phyloP scores from a whole-genome alignment of 2,888 invertebrate species.

The Melanargia galathea region DNA sequence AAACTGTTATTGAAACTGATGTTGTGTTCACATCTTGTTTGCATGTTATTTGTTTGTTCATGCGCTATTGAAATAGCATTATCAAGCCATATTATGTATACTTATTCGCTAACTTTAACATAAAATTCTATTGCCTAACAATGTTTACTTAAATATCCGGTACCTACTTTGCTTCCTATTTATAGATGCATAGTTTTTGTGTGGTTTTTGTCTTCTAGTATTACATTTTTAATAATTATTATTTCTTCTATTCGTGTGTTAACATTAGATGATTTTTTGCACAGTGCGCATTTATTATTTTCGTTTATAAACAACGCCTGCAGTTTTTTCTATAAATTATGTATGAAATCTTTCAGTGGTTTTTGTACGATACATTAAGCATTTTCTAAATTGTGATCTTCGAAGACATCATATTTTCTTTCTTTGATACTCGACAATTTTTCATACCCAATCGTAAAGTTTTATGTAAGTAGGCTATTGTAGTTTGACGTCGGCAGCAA shows the following conservation, averaged over 20 bases:
- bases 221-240: too few species aligned
- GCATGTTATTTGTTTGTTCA: slow-evolving; percentile 12
- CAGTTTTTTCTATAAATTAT: neutral
- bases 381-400: neutral
- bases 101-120: neutral
- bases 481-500: slow-evolving; percentile 3
- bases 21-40: slow-evolving; percentile 27
- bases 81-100: neutral
- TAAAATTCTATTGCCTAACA: neutral
- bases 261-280: neutral
- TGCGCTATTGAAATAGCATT: neutral
- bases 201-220: too few species aligned
- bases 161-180: too few species aligned
- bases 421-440: slow-evolving; percentile 6
- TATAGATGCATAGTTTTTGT: too few species aligned
- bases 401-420: neutral
- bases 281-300: neutral
- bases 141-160: neutral
- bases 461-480: neutral
- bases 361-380: neutral
- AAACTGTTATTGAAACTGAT: slow-evolving; percentile 43
- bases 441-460: neutral
- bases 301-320: neutral
- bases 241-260: too few species aligned
- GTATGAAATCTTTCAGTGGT: neutral